Base-by-base conservation (phyloP, 2,888 invertebrate genomes). In the Thera obeliscata region DNA sequence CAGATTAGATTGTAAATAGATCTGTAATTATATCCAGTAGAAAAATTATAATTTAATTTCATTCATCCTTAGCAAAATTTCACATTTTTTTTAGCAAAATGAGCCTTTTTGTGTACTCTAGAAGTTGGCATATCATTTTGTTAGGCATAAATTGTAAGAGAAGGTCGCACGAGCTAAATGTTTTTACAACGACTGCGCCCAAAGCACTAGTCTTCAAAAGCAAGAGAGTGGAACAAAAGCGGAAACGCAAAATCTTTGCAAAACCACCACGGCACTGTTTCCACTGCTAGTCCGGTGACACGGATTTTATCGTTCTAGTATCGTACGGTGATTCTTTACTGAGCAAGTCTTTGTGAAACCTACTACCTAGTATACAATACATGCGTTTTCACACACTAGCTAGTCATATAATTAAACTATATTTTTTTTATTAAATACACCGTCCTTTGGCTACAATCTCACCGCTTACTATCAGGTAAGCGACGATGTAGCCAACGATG, bases 201-300 rank as follows among this genome's bases (percentile, higher is more conserved):
- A 54, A 36, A 38, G 4, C n/a, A n/a, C 49, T 49, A 1, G n/a
- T 6, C 55, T 55, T 36, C 38, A 55, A 55, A 38, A 46, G 43
- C 43, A 9, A 41, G 43, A 4, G 2, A 7, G 52, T 52, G 52
- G 33, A 52, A 54, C 36, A 49, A 49, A 49, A 49, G 12, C 49
- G 12, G 12, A 12, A 35, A 54, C 54, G 54, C 54, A 54, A 54
- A 54, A 54, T 36, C 52, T 52, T 54, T 54, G 35, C 9, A 35
- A 54, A 54, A 54, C 35, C 35, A 35, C 54, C 33, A 54, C 11
- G 35, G 35, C 54, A 2, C 22, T 46, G 54, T 54, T 54, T 35
- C 54, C 54, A 54, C 54, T 54, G 54, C 8, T 1, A 8, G 9
- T 46, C 41, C 41, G 4, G 43, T 9, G 8, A 46, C 43, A 8